These are phyloP conservation scores for Mallotus villosus DNA, from an alignment of 2,797 vertebrate species.

Conservation along the genomic window DNA sequence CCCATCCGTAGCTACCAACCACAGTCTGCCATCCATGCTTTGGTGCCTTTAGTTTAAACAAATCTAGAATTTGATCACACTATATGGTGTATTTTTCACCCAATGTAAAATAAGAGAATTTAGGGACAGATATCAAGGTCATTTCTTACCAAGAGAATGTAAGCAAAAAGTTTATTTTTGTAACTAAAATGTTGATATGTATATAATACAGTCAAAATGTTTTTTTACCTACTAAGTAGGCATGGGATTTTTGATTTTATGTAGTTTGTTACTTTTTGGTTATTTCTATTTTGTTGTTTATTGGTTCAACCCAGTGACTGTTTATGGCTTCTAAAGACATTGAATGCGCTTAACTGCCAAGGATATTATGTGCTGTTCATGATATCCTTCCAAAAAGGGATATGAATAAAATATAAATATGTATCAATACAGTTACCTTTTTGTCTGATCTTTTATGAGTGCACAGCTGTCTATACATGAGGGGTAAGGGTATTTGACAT, in stretches of 20 bases:
- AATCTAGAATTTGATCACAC: conserved; percentile 67
- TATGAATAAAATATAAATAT: conserved; percentile 78
- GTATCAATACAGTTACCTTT: conserved; percentile 39
- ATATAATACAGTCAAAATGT: conserved; percentile 84
- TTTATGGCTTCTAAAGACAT: conserved; percentile 89
- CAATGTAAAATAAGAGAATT: conserved; percentile 67
- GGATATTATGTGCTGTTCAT: conserved; percentile 85
- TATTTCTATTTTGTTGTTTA: conserved; percentile 89
- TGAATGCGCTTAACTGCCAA: conserved; percentile 92
- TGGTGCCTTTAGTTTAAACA: conserved; percentile 86
- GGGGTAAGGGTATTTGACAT: not conserved
- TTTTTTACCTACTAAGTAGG: conserved; percentile 97
- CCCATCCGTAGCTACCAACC: conserved; percentile 51
- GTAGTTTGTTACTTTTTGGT: conserved; percentile 88
- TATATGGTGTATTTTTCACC: conserved; percentile 69
- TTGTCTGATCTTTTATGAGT: not conserved
- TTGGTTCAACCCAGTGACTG: conserved; percentile 88
- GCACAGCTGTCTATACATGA: not conserved
- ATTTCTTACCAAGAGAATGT: conserved; percentile 71
- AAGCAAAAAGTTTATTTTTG: conserved; percentile 86
- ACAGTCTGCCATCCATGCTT: conserved; percentile 66
- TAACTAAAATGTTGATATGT: conserved; percentile 85
- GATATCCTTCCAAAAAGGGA: conserved; percentile 79
- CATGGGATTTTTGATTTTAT: conserved; percentile 84
- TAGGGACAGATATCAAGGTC: conserved; percentile 59